These are phyloP conservation scores for Quadroppia sp. DNA, from an alignment of 2,888 invertebrate species.

Conservation along the genomic window DNA sequence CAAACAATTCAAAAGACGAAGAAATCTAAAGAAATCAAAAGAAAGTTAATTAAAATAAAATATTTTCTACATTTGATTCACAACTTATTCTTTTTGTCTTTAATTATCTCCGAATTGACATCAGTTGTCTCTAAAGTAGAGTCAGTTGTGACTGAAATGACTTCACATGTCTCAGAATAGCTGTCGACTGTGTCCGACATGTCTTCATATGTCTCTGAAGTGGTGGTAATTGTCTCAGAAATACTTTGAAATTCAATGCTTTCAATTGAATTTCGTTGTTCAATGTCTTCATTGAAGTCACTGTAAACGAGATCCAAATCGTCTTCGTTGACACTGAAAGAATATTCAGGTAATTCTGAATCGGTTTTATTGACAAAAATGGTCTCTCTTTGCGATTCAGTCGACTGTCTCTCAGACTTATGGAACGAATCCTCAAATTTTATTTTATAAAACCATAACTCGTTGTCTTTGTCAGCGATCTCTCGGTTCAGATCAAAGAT, in stretches of 20 bases:
- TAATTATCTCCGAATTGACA: no score
- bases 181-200: no score
- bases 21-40: background rate
- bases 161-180: no score
- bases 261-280: background rate
- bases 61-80: background rate
- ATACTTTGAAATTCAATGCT: background rate
- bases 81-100: background rate
- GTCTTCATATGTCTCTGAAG: background rate
- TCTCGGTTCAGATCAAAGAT: background rate
- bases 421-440: background rate
- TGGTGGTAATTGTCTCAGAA: no score
- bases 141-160: no score
- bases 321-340: constrained; percentile 18
- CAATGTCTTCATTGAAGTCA: constrained; percentile 9
- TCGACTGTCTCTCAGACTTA: background rate
- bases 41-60: background rate
- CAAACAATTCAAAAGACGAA: background rate
- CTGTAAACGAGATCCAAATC: background rate
- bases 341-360: constrained; percentile 22
- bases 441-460: constrained; percentile 17
- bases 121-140: no score
- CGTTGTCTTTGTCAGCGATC: constrained; percentile 20
- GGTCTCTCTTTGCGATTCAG: background rate
- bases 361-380: background rate